Conservation (phyloP, 2,797 vertebrate genomes). For the Chrosomus eos region DNA sequence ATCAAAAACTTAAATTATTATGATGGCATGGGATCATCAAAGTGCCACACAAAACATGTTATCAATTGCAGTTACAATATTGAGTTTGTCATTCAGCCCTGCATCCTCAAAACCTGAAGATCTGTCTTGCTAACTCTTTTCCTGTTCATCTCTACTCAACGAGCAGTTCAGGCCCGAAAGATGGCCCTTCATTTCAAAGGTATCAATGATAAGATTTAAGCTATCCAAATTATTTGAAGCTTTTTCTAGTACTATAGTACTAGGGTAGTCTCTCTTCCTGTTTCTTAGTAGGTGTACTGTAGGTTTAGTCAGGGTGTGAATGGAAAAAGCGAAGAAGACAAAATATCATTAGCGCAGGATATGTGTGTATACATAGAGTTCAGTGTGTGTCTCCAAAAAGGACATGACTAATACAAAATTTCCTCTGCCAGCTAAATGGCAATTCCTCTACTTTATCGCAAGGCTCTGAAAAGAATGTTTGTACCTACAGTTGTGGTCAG, state of each 20-base stretch:
- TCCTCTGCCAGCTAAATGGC: background rate
- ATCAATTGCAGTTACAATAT: background rate
- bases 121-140: background rate
- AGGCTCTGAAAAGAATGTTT: background rate
- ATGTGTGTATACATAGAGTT: conserved; percentile 48
- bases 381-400: conserved; percentile 28
- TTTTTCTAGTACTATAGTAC: background rate
- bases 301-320: conserved; percentile 38
- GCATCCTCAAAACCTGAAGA: background rate
- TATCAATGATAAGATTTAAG: background rate
- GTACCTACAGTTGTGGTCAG: background rate
- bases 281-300: conserved; percentile 14
- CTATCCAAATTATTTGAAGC: background rate
- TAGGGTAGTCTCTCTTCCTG: background rate
- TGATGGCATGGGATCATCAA: background rate
- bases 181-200: background rate
- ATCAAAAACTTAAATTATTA: background rate
- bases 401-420: conserved; percentile 12
- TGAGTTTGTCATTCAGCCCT: background rate
- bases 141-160: background rate
- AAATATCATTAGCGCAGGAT: conserved; percentile 65
- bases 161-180: background rate
- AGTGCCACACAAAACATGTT: background rate
- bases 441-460: conserved; percentile 27
- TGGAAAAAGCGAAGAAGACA: conserved; percentile 59